A percentile compares a stretch with the other conserved stretches of the same genome.
These are phyloP conservation scores for Tachuris rubrigastra DNA, from an alignment of 2,113 vertebrate genomes.

Conservation along the genomic window DNA sequence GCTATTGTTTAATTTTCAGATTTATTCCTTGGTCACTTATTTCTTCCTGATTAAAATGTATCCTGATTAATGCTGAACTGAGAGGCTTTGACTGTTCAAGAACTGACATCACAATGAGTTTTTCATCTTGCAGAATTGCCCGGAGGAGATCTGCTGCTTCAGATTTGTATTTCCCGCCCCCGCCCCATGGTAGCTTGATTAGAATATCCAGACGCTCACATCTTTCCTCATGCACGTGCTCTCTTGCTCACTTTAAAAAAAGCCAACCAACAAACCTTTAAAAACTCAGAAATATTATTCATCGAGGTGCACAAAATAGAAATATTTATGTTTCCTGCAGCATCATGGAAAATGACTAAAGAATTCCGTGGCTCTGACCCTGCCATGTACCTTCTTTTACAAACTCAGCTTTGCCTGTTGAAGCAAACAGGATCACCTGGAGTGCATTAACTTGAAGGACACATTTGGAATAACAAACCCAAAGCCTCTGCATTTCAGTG, in stretches of 20 bases:
- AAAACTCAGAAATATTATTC: not conserved
- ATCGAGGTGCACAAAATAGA: not conserved
- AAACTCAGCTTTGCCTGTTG: not conserved
- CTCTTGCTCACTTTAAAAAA: not conserved
- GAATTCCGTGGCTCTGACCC: not conserved
- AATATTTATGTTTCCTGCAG: not conserved
- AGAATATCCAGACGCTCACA: not conserved
- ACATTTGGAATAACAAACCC: rapidly evolving
- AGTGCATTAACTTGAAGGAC: not conserved
- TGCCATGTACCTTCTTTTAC: not conserved
- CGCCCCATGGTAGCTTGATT: not conserved
- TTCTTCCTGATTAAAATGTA: conserved; percentile 39
- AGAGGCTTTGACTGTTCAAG: not conserved
- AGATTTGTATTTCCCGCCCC: not conserved
- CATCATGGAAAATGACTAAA: not conserved
- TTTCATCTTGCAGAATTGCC: not conserved
- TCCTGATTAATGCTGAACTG: conserved; percentile 14
- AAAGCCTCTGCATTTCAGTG: not conserved
- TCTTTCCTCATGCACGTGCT: not conserved
- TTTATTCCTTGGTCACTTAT: not conserved
- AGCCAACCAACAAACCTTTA: too few relatives aligned
- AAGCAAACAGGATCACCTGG: not conserved
- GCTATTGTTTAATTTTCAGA: not conserved
- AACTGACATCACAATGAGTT: not conserved
- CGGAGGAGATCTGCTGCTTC: not conserved